Evolutionary conservation across 1,140 invertebrate species (phyloP), one percentile per base, ranked within the genome.

Genomic region (Temnothorax curvispinosus): DNA sequence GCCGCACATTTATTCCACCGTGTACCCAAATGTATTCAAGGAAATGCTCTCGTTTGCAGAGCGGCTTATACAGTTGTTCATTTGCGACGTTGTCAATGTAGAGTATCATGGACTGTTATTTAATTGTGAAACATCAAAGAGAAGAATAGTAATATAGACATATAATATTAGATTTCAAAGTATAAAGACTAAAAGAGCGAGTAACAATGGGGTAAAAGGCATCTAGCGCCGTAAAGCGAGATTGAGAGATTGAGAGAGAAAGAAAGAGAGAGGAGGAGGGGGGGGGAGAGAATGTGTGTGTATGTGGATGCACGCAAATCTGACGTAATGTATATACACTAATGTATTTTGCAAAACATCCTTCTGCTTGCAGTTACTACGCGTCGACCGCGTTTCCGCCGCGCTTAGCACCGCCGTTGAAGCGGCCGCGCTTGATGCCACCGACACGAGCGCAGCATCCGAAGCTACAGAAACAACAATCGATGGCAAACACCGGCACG

Each of bases 401-500:
- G 11, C 95, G 96, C 69, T 95, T 96, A 81, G 96, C 96, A 72
- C 96, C 96, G 6, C 96, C 96, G 9, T 94, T 96, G 88, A 97
- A 97, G 91, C 95, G 96, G 76, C 96, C 96, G 58, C 96, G 96
- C 81, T 93, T 97, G 87, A 96, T 97, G 96, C 96, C 95, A 82
- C 95, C 96, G 67, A 93, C 92, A 84, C 94, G 92, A 82, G 93
- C 94, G 69, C 95, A 95, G 32, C 95, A 95, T 80, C 94, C 95
- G 13, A 95, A 96, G 72, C 95, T 95, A 47, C 94, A 94, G 62
- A 94, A 95, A 58, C 94, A 94, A 78, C 90, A 93, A 91, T 92
- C 90, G 69, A 89, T 89, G 71, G 71, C 76, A 71, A 89, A 93
- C 86, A 75, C 87, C 87, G 88, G 92, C 93, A 85, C 92, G 91